Conservation (phyloP, 1,140 invertebrate species). For the Pararge aegeria region DNA sequence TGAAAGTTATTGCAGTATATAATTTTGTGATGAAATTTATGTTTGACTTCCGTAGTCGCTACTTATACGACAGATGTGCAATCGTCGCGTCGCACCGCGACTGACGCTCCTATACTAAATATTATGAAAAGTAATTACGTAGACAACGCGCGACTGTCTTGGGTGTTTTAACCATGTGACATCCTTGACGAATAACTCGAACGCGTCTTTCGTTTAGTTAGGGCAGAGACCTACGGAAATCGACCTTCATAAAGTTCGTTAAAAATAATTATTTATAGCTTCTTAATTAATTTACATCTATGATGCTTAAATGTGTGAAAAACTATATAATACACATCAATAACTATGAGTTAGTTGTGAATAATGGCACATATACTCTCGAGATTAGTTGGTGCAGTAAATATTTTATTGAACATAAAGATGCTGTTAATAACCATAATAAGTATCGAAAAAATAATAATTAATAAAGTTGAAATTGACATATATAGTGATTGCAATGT, state of each 20-base stretch:
- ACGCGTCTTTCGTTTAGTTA: too few species aligned
- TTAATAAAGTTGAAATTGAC: constrained; percentile 58
- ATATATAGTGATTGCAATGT: constrained; percentile 47
- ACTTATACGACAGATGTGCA: too few species aligned
- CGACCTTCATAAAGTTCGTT: neutral
- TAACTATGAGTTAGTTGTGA: constrained; percentile 33
- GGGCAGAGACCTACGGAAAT: neutral
- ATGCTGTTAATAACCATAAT: constrained; percentile 40
- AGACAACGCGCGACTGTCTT: too few species aligned
- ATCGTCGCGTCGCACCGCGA: too few species aligned
- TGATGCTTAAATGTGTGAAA: neutral
- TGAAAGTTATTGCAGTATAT: neutral
- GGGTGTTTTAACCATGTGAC: too few species aligned
- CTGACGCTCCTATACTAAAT: too few species aligned
- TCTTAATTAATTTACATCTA: constrained; percentile 2
- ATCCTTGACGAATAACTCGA: too few species aligned
- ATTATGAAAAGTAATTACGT: too few species aligned
- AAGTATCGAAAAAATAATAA: constrained; percentile 37
- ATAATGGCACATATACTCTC: constrained; percentile 49
- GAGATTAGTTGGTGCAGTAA: constrained; percentile 40
- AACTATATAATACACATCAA: constrained; percentile 20
- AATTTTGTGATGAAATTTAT: constrained; percentile 1
- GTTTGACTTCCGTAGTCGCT: too few species aligned
- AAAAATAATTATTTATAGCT: neutral
- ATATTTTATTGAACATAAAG: constrained; percentile 37